phyloP scores from a whole-genome alignment of 2,888 invertebrate species.

The Suillia variegata region DNA sequence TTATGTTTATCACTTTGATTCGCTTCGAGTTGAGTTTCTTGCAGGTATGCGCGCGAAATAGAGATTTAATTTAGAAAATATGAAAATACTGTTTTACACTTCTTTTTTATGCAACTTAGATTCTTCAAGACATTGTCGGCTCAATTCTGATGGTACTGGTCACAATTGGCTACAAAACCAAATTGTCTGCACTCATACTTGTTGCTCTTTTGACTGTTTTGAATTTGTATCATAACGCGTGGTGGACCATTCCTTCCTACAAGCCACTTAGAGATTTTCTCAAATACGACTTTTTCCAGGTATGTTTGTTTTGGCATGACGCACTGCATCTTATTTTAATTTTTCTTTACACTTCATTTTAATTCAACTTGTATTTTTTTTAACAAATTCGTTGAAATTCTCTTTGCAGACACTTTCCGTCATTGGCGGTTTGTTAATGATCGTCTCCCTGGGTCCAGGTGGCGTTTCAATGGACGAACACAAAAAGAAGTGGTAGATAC shows the following conservation, averaged over 20 bases:
- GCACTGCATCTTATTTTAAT: not conserved
- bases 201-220: constrained; percentile 86
- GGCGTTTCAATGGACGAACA: constrained; percentile 99
- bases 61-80: constrained; percentile 4
- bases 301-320: constrained; percentile 62
- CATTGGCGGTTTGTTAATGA: constrained; percentile 97
- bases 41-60: constrained; percentile 67
- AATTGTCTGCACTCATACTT: constrained; percentile 92
- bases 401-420: constrained; percentile 93
- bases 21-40: constrained; percentile 90
- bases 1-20: constrained; percentile 98
- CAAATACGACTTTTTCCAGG: constrained; percentile 99
- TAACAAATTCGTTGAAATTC: not conserved
- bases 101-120: constrained; percentile 66
- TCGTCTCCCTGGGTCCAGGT: constrained; percentile 97
- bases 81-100: constrained; percentile 8
- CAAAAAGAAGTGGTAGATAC: constrained; percentile 84
- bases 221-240: constrained; percentile 97
- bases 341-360: not conserved
- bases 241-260: constrained; percentile 95
- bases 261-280: constrained; percentile 98
- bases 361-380: no score
- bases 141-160: constrained; percentile 94
- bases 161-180: constrained; percentile 97
- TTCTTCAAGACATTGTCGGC: constrained; percentile 90